A percentile compares a stretch with the other conserved stretches of the same genome.
Conservation (phyloP, 2,113 vertebrate genomes). For the Paratilapia polleni region DNA sequence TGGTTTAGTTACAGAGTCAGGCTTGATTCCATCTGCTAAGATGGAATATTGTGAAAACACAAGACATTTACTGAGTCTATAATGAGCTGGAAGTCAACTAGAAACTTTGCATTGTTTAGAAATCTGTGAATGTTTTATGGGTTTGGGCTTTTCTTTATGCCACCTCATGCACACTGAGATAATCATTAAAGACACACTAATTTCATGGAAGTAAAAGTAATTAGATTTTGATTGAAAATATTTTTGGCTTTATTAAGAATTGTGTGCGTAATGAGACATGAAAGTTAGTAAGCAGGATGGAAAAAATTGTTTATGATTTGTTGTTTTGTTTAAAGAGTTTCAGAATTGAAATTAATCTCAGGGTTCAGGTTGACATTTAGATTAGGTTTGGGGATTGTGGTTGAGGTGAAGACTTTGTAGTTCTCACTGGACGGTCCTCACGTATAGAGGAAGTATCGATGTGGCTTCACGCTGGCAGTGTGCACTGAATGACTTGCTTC, state of each 20-base stretch:
- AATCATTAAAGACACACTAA: background rate
- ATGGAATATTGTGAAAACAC: too few relatives aligned
- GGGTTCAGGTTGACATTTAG: background rate
- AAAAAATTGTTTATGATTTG: background rate
- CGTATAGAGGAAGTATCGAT: conserved; percentile 16
- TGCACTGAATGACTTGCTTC: conserved; percentile 16
- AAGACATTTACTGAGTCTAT: background rate
- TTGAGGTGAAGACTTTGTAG: background rate
- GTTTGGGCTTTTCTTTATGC: background rate
- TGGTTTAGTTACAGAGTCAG: background rate
- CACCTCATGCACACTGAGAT: background rate
- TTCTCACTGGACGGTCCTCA: background rate
- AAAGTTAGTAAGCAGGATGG: background rate
- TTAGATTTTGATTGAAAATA: background rate
- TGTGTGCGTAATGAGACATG: background rate
- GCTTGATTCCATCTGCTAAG: too few relatives aligned
- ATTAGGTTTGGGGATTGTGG: background rate
- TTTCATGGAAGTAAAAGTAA: background rate
- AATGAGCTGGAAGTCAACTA: background rate
- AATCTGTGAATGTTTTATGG: background rate
- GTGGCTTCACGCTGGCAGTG: conserved; percentile 30
- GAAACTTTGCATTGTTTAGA: background rate
- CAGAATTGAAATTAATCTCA: background rate
- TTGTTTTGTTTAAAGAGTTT: background rate
- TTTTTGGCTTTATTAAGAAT: background rate